Conservation (phyloP, 2,113 vertebrate species). For the Gymnarchus niloticus region DNA sequence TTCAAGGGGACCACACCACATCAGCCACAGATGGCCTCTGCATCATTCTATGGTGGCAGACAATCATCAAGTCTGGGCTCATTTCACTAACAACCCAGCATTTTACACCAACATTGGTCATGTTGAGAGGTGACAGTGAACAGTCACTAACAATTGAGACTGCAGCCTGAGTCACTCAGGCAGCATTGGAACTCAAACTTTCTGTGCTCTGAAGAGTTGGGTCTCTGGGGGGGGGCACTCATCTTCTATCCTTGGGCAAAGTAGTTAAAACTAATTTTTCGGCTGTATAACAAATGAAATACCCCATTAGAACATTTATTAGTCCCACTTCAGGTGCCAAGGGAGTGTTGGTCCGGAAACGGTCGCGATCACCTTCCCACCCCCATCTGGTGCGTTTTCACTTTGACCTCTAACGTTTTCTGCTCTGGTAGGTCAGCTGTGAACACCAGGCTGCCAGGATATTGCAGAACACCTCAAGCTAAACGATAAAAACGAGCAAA, state of each 20-base stretch:
- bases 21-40: constrained; percentile 1
- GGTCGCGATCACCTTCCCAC: background rate
- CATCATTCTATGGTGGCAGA: background rate
- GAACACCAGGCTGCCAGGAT: background rate
- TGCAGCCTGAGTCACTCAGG: background rate
- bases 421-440: background rate
- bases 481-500: background rate
- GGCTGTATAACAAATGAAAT: constrained; percentile 1
- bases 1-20: background rate
- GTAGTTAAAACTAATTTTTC: background rate
- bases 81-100: background rate
- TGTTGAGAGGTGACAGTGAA: background rate
- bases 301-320: background rate
- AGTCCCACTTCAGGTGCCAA: background rate
- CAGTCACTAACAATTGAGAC: background rate
- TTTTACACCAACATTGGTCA: background rate
- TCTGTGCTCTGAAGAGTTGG: background rate
- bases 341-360: background rate
- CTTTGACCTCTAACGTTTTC: background rate
- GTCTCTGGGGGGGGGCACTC: background rate
- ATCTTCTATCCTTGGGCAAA: background rate
- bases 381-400: background rate
- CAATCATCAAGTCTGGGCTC: background rate
- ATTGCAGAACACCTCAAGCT: background rate
- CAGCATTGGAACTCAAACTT: background rate